These are phyloP conservation scores for Glossosoma conforme DNA, from an alignment of 1,140 invertebrate genomes.

Conservation along the genomic window DNA sequence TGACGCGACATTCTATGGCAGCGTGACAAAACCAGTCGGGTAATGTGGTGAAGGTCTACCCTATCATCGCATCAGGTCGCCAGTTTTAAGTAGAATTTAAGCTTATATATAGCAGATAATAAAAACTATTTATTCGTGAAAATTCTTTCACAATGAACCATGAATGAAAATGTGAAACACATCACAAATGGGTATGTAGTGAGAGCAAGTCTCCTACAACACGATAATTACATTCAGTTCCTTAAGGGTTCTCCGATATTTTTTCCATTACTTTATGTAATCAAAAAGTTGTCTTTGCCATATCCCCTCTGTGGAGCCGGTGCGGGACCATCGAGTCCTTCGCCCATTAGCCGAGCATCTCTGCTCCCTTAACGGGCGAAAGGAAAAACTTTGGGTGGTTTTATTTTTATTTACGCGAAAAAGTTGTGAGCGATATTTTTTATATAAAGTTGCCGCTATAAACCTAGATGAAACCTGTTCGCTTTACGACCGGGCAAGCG, in stretches of 20 bases:
- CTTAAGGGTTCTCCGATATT: neutral
- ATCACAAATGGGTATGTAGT: too few species aligned
- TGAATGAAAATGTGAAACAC: too few species aligned
- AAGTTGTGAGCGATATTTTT: constrained; percentile 18
- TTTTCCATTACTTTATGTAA: constrained; percentile 27
- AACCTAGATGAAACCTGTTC: constrained; percentile 30
- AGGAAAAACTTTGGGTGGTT: constrained; percentile 13
- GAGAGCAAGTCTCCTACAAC: too few species aligned
- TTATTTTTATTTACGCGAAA: constrained; percentile 27
- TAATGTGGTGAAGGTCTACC: too few species aligned
- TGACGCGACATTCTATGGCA: too few species aligned
- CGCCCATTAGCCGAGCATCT: constrained; percentile 5
- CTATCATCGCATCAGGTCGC: too few species aligned
- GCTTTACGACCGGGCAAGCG: constrained; percentile 23
- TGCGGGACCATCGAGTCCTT: constrained; percentile 16
- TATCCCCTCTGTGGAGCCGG: too few species aligned
- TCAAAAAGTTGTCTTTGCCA: constrained; percentile 28
- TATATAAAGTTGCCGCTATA: constrained; percentile 23
- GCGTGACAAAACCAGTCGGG: too few species aligned
- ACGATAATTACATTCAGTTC: neutral
- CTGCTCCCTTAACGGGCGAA: constrained; percentile 15
- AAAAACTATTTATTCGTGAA: too few species aligned
- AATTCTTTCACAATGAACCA: too few species aligned
- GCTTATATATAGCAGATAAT: too few species aligned
- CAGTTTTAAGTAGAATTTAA: too few species aligned